A percentile compares a stretch with the other conserved stretches of the same genome.
phyloP scores from a whole-genome alignment of 1,140 invertebrate species.

The Drosophila lacteicornis region DNA sequence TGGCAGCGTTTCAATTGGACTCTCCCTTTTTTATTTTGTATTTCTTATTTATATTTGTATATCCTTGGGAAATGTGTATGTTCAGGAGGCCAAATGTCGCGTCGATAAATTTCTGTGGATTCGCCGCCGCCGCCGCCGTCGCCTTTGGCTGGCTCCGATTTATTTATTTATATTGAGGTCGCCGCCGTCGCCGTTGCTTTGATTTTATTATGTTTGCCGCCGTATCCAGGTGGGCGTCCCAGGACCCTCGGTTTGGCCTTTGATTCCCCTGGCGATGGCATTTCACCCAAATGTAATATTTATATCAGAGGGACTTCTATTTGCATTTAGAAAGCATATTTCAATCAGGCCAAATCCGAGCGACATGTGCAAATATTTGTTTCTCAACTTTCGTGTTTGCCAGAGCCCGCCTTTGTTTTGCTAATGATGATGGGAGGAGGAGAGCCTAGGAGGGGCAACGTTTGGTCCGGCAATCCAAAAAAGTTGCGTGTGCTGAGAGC shows the following conservation, averaged over 20 bases:
- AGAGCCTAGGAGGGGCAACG: background rate
- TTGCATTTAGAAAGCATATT: slow-evolving; percentile 41
- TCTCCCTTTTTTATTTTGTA: slow-evolving; percentile 11
- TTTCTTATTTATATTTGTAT: slow-evolving; percentile 63
- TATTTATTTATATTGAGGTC: slow-evolving; percentile 72
- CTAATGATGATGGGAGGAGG: slow-evolving; percentile 38
- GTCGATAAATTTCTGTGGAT: slow-evolving; percentile 57
- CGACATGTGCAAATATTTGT: slow-evolving; percentile 45
- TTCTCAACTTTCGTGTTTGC: slow-evolving; percentile 43
- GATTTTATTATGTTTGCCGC: slow-evolving; percentile 65
- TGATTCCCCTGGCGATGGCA: slow-evolving; percentile 16
- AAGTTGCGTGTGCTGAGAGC: slow-evolving; percentile 36
- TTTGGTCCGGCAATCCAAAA: slow-evolving; percentile 53
- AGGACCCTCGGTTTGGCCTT: slow-evolving; percentile 9
- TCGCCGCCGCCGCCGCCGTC: background rate
- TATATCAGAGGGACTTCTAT: slow-evolving; percentile 32
- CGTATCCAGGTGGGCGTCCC: slow-evolving; percentile 19
- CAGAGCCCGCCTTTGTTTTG: slow-evolving; percentile 31
- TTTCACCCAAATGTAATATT: slow-evolving; percentile 31
- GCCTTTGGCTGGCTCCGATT: slow-evolving; percentile 37
- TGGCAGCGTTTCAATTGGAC: slow-evolving; percentile 65
- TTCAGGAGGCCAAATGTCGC: slow-evolving; percentile 38
- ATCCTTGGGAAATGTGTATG: slow-evolving; percentile 41
- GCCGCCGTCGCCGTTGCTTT: slow-evolving; percentile 49
- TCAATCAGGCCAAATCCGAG: slow-evolving; percentile 28